These are phyloP conservation scores for Pristionchus exspectatus DNA, from an alignment of 2,888 invertebrate species.

Conservation along the genomic window DNA sequence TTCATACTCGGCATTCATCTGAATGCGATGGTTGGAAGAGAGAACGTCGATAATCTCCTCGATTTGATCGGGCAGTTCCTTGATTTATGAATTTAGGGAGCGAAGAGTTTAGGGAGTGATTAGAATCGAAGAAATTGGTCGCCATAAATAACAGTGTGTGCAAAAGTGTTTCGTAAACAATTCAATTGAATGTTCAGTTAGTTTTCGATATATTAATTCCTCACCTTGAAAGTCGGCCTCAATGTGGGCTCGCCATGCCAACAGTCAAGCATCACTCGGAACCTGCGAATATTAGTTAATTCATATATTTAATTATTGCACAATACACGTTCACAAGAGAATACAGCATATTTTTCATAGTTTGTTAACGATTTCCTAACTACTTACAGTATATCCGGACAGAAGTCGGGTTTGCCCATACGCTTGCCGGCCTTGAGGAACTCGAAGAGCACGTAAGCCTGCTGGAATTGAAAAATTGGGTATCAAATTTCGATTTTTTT, in stretches of 20 bases:
- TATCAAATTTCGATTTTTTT: not conserved
- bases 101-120: no score
- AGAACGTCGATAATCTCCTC: slow-evolving; percentile 61
- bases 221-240: slow-evolving; percentile 63
- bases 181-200: no score
- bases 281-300: slow-evolving; percentile 59
- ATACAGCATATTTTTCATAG: no score
- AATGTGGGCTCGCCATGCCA: slow-evolving; percentile 64
- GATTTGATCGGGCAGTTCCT: slow-evolving; percentile 61
- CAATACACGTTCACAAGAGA: no score
- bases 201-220: no score
- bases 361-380: not conserved
- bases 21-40: slow-evolving; percentile 58
- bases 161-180: no score
- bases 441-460: slow-evolving; percentile 75
- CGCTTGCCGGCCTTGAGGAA: slow-evolving; percentile 80
- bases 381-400: slow-evolving; percentile 80
- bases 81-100: no score
- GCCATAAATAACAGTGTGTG: no score
- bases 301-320: not conserved
- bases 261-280: slow-evolving; percentile 68
- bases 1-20: slow-evolving; percentile 66
- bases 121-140: no score
- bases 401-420: slow-evolving; percentile 81
- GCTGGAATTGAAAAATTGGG: not conserved